Conservation (phyloP, 2,888 invertebrate species). For the Oasisia sp. region DNA sequence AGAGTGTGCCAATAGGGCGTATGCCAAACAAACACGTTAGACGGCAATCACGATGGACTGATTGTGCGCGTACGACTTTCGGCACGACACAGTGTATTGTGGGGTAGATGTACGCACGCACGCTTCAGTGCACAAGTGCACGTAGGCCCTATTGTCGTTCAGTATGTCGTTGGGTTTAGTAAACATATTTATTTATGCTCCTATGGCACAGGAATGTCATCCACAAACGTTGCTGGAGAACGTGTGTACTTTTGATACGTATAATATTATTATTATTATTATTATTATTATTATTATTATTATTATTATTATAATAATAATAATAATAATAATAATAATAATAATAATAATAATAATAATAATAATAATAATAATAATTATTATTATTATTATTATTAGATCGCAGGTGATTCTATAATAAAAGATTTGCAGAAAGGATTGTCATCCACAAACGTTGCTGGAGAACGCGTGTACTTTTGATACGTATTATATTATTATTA, state of each 20-base stretch:
- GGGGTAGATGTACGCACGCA: not conserved
- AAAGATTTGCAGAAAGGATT: no score
- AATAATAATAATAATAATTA: no score
- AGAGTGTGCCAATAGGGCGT: slow-evolving; percentile 2
- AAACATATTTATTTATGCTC: not conserved
- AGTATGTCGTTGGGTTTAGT: not conserved
- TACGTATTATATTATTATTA: not conserved
- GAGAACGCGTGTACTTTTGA: not conserved
- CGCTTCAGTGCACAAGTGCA: not conserved
- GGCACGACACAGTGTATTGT: not conserved
- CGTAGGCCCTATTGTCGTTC: no score
- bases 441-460: not conserved
- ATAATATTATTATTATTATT: not conserved
- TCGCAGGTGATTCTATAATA: no score
- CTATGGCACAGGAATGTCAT: not conserved
- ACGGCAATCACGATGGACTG: not conserved
- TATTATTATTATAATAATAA: no score
- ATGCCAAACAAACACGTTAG: not conserved
- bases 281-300: no score
- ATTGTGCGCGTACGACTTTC: not conserved
- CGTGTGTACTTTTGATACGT: not conserved
- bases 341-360: no score
- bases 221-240: not conserved
- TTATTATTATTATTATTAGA: no score
- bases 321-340: no score